Percentiles rank a stretch among this genome's conserved stretches.
Evolutionary conservation across 2,888 invertebrate genomes (phyloP).

Genomic region (Scrobipalpa costella): DNA sequence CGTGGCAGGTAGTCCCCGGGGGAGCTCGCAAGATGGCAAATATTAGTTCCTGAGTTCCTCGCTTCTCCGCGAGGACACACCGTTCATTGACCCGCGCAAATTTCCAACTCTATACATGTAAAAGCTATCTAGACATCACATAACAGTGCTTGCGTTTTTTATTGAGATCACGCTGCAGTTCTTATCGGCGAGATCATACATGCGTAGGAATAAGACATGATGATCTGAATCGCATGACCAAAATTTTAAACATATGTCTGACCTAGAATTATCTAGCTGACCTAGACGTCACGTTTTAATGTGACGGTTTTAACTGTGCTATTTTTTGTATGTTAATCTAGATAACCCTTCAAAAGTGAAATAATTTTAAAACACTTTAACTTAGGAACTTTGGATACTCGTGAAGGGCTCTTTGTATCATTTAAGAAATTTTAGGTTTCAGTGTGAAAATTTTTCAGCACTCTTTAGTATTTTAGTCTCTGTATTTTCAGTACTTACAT

Average conservation of each 20-base stretch:
- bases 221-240: constrained; percentile 24
- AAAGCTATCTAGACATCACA: constrained; percentile 52
- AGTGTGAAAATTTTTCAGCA: no score
- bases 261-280: neutral
- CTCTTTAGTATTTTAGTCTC: no score
- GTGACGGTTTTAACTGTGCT: neutral
- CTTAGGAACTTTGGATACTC: no score
- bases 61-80: constrained; percentile 55
- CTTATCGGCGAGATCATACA: constrained; percentile 36
- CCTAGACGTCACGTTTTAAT: constrained; percentile 9
- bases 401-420: no score
- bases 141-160: constrained; percentile 46
- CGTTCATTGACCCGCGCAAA: constrained; percentile 73
- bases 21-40: constrained; percentile 72
- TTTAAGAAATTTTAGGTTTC: no score
- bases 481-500: no score
- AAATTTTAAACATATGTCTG: constrained; percentile 22
- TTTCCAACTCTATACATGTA: constrained; percentile 55
- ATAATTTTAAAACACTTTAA: neutral
- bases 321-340: neutral
- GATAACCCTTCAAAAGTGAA: neutral
- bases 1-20: constrained; percentile 64
- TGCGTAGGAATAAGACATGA: constrained; percentile 28
- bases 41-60: constrained; percentile 74
- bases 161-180: constrained; percentile 37